Conservation (phyloP, 2,888 invertebrate genomes). For the Hylaea fasciaria region DNA sequence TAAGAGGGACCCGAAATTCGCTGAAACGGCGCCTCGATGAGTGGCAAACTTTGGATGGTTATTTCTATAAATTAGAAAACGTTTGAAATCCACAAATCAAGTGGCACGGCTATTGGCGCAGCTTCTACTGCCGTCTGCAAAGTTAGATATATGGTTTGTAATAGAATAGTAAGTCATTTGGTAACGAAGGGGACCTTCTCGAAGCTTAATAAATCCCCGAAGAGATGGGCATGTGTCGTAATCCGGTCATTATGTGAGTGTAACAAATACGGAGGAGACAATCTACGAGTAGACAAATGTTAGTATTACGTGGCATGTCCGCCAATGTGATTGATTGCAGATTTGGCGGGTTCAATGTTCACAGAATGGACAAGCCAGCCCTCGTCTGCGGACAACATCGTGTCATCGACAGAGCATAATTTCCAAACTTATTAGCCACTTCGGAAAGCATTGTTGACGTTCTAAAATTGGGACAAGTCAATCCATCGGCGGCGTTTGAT, state of each 20-base stretch:
- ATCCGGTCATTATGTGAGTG: constrained; percentile 6
- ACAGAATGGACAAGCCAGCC: constrained; percentile 35
- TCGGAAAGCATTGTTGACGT: constrained; percentile 3
- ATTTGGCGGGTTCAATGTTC: constrained; percentile 34
- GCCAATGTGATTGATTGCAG: constrained; percentile 40
- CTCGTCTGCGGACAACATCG: constrained; percentile 16
- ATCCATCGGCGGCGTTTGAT: constrained; percentile 17
- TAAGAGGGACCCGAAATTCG: constrained; percentile 38
- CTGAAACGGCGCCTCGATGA: constrained; percentile 30
- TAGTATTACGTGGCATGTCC: constrained; percentile 33
- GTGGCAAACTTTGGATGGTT: constrained; percentile 44
- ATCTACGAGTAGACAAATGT: constrained; percentile 35
- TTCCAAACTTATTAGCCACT: constrained; percentile 18
- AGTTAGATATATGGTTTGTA: constrained; percentile 1
- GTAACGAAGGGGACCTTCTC: background rate
- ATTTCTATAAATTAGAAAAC: constrained; percentile 53
- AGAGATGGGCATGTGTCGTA: constrained; percentile 1
- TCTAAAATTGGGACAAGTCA: constrained; percentile 13
- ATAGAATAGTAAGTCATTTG: background rate
- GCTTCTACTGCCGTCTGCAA: constrained; percentile 14
- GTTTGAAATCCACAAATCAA: constrained; percentile 59
- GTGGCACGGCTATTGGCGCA: constrained; percentile 47
- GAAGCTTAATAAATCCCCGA: background rate
- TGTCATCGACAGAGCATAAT: constrained; percentile 32
- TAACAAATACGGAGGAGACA: constrained; percentile 27